Conservation (phyloP, 2,797 vertebrate genomes). For the Gobionotothen gibberifrons region DNA sequence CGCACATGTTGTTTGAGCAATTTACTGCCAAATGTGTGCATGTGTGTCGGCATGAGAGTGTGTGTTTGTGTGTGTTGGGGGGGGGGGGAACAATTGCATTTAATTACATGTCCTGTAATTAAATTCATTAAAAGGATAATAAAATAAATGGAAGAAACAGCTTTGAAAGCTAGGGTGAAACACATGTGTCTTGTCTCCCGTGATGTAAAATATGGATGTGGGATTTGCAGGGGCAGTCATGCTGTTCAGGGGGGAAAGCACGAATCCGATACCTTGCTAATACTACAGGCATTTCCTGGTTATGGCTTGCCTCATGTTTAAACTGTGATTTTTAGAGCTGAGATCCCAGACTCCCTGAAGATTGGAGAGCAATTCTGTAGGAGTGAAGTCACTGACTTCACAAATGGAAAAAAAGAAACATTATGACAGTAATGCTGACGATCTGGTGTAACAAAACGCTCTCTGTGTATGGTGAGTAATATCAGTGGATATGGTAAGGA, state of each 20-base stretch:
- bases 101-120: constrained; percentile 99
- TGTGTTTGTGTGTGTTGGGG: constrained; percentile 62
- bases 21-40: constrained; percentile 89
- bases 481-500: constrained; percentile 57
- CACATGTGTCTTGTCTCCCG: constrained; percentile 93
- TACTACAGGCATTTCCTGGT: constrained; percentile 84
- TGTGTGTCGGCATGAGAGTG: constrained; percentile 14
- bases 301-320: constrained; percentile 77
- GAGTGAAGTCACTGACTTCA: constrained; percentile 72
- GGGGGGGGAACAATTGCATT: constrained; percentile 94
- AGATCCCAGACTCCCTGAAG: constrained; percentile 75
- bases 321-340: constrained; percentile 76
- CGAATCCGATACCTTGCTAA: constrained; percentile 89
- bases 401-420: constrained; percentile 57
- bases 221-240: constrained; percentile 87
- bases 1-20: constrained; percentile 94
- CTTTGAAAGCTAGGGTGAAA: constrained; percentile 94
- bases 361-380: constrained; percentile 70
- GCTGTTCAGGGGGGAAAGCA: constrained; percentile 70
- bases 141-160: constrained; percentile 96
- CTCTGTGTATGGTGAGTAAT: constrained; percentile 66
- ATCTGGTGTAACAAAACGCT: constrained; percentile 63
- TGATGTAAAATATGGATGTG: constrained; percentile 93
- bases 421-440: constrained; percentile 67
- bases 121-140: constrained; percentile 99